A percentile compares a stretch with the other conserved stretches of the same genome.
Evolutionary conservation across 2,888 invertebrate species (phyloP).

Genomic region (Cybosia mesomella): DNA sequence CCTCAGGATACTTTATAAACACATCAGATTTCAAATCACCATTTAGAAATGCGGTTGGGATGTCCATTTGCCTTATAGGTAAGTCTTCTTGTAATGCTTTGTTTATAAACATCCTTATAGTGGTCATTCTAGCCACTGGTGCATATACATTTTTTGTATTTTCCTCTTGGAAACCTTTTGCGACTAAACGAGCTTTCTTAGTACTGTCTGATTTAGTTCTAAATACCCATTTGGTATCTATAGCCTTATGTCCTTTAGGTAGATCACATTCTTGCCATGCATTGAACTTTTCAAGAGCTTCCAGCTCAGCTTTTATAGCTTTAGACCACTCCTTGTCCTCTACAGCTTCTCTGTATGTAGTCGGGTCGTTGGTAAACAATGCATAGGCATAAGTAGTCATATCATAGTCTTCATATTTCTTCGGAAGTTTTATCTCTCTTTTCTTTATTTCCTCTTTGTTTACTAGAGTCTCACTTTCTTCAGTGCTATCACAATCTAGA

Average conservation of each 20-base stretch:
- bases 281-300: no score
- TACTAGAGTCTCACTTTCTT: no score
- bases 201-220: not conserved
- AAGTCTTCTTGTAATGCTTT: conserved; percentile 1
- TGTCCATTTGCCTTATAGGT: not conserved
- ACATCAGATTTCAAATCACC: conserved; percentile 6
- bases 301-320: no score
- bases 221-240: conserved; percentile 11
- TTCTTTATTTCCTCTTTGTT: no score
- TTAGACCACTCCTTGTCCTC: no score
- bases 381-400: no score
- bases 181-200: conserved; percentile 9
- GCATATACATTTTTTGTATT: not conserved
- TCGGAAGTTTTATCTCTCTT: no score
- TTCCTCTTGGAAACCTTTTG: conserved; percentile 5
- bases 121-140: conserved; percentile 13
- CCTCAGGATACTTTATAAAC: conserved; percentile 11
- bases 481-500: no score
- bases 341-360: no score
- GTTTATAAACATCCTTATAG: not conserved
- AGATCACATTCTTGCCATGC: not conserved
- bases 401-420: no score
- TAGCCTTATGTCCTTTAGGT: not conserved
- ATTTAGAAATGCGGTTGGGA: conserved; percentile 10
- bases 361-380: no score